A percentile compares a stretch with the other conserved stretches of the same genome.
These are phyloP conservation scores for Thyatira batis DNA, from an alignment of 2,888 invertebrate species.

Conservation along the genomic window DNA sequence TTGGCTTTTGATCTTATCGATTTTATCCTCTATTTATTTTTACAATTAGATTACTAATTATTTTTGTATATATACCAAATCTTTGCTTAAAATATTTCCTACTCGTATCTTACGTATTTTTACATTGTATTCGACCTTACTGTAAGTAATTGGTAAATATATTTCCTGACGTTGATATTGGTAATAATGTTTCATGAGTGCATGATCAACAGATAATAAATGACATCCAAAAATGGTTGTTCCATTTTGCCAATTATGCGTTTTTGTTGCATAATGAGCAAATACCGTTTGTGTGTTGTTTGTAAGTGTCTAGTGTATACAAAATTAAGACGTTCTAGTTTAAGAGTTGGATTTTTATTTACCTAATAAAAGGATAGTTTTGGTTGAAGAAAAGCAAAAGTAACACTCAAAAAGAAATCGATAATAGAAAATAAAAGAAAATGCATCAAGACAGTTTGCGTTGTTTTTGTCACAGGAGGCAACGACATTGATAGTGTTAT, in stretches of 20 bases:
- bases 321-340: neutral
- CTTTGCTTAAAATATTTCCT: neutral
- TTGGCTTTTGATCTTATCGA: no score
- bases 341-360: neutral
- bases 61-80: neutral
- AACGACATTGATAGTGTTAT: constrained; percentile 32
- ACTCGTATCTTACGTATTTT: neutral
- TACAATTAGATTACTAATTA: neutral
- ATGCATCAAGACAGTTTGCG: constrained; percentile 41
- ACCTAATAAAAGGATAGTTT: neutral
- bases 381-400: neutral
- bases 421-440: constrained; percentile 40
- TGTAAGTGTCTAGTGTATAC: constrained; percentile 55
- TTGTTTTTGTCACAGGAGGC: constrained; percentile 33
- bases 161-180: neutral
- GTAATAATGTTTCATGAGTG: neutral
- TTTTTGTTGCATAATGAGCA: constrained; percentile 77
- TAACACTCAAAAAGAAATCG: constrained; percentile 21
- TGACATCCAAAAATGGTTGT: constrained; percentile 71
- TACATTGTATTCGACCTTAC: no score
- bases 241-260: constrained; percentile 77
- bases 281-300: constrained; percentile 65
- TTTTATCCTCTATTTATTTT: neutral
- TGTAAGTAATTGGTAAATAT: constrained; percentile 5
- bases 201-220: constrained; percentile 51